Base-by-base conservation (phyloP, 2,888 invertebrate species). In the Drosophila ezoana region DNA sequence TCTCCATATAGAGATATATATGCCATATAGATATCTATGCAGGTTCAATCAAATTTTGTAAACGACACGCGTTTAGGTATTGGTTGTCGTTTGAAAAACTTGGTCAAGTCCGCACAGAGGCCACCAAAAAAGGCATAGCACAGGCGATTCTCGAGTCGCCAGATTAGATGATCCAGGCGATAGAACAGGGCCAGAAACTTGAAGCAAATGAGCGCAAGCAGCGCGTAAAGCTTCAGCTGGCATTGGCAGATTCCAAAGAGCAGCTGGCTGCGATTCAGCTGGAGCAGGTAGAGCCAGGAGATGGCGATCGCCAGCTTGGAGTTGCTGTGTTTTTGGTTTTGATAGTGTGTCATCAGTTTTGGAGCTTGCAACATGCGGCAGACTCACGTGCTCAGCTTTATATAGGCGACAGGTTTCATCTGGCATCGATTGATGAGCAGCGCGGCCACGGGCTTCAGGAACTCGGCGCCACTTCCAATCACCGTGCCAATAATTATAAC, bases 381-480 rank as follows among this genome's bases (percentile, higher is more conserved):
- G 32, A 73, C 81, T 75, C 63, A 87, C 85, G 70, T 85, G 73
- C 64, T 83, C 40, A 87, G 49, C 62, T 81, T 85, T 18, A 85
- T 64, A 59, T 71, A 62, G 10, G 79, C 77, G n/a, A 54, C 43
- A n/a, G 74, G 72, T 6, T 69, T 73, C 44, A 58, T 23, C 37
- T 80, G 85, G 16, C 85, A 85, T 18, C 81, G 68, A 45, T 87
- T 85, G 57, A 85, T 77, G 0, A 85, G 37, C 9, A 85, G 62
- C 0, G 75, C 74, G 0, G 75, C 81, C 13, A 85, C 56, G 2
- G 85, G 85, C 38, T 81, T 87, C 0, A 85, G 65, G 3, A 85
- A 62, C 38, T 87, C 85, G 1, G 86, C 87, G 1, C 85, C 87
- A 14, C 85, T 85, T 13, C 85, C 85, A 49, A 81, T 70, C 3